Conservation (phyloP, 2,113 vertebrate genomes). For the Ondatra zibethicus region DNA sequence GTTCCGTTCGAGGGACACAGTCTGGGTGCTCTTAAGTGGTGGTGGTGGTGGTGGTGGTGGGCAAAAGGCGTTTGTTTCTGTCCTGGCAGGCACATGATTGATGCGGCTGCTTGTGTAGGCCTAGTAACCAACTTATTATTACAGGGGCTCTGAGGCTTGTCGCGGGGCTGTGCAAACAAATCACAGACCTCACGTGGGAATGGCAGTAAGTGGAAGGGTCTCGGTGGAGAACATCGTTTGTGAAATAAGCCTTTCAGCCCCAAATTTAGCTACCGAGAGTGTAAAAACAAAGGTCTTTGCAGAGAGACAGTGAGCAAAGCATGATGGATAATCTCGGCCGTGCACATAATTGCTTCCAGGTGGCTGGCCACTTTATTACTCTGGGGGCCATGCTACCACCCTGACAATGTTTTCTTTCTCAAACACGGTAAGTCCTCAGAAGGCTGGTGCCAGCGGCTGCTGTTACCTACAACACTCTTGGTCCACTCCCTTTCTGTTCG, state of each 20-base stretch:
- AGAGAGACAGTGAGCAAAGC: constrained; percentile 75
- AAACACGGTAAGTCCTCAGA: constrained; percentile 65
- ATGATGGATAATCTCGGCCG: constrained; percentile 80
- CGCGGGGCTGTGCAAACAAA: constrained; percentile 78
- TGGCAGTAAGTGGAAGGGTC: constrained; percentile 78
- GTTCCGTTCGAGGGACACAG: constrained; percentile 57
- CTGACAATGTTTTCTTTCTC: constrained; percentile 80
- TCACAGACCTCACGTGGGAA: constrained; percentile 46
- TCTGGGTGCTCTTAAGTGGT: constrained; percentile 45
- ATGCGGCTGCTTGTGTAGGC: constrained; percentile 52
- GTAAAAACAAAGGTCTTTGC: constrained; percentile 76
- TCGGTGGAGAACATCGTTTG: constrained; percentile 64
- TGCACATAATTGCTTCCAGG: constrained; percentile 84
- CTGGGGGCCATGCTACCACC: constrained; percentile 63
- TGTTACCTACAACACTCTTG: constrained; percentile 61
- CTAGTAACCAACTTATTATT: constrained; percentile 74
- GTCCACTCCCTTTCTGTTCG: not conserved
- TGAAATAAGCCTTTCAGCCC: constrained; percentile 77
- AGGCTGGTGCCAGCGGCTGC: constrained; percentile 62
- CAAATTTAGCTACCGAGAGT: constrained; percentile 71
- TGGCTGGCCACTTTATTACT: constrained; percentile 81
- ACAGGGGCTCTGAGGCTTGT: constrained; percentile 72
- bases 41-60: not conserved
- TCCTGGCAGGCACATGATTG: constrained; percentile 47
- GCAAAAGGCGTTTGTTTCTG: constrained; percentile 53